phyloP scores from a whole-genome alignment of 2,888 invertebrate species.

The Ramazzottius varieornatus region DNA sequence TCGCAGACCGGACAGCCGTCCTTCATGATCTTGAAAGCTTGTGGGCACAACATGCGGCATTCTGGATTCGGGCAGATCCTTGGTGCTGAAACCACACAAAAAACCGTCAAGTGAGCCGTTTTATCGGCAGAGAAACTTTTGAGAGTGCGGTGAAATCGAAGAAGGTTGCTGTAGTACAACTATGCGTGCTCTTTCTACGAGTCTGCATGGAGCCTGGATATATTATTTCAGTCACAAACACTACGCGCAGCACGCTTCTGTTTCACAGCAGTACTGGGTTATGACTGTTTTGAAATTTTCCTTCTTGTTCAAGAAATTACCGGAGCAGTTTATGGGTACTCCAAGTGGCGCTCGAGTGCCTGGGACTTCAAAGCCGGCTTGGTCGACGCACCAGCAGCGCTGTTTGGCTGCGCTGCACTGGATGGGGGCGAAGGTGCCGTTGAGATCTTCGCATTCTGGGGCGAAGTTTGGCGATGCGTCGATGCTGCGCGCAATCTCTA shows the following conservation, averaged over 20 bases:
- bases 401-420: neutral
- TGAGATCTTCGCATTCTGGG: neutral
- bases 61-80: neutral
- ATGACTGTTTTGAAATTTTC: too few relatives aligned
- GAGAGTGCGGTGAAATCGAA: too few relatives aligned
- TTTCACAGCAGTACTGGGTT: too few relatives aligned
- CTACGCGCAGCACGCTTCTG: too few relatives aligned
- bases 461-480: neutral
- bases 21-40: neutral
- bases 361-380: neutral
- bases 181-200: too few relatives aligned
- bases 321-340: neutral
- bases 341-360: neutral
- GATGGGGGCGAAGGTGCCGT: neutral
- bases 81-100: neutral
- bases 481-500: neutral
- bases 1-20: neutral
- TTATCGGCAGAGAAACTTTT: too few relatives aligned
- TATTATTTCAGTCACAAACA: too few relatives aligned
- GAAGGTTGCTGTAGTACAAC: too few relatives aligned
- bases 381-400: neutral
- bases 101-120: too few relatives aligned
- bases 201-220: too few relatives aligned
- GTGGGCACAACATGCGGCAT: conserved; percentile 1
- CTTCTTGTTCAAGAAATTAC: too few relatives aligned